These are phyloP conservation scores for Beris morrisii DNA, from an alignment of 2,888 invertebrate species.

Conservation along the genomic window DNA sequence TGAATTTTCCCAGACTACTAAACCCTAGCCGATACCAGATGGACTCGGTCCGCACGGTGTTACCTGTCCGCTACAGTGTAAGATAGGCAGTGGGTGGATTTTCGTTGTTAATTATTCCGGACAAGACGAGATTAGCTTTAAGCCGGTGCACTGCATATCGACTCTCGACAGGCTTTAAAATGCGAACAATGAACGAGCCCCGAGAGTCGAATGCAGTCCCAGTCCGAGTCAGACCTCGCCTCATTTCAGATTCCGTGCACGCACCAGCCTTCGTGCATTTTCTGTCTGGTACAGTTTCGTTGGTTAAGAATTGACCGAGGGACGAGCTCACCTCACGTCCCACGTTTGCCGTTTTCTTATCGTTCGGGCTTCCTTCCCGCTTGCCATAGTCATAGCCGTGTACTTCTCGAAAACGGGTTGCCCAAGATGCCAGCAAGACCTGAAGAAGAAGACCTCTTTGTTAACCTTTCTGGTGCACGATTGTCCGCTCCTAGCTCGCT, in stretches of 20 bases:
- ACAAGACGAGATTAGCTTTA: slow-evolving; percentile 18
- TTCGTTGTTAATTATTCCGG: slow-evolving; percentile 20
- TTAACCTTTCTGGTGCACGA: too few relatives aligned
- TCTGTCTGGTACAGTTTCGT: slow-evolving; percentile 18
- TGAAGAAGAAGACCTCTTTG: too few relatives aligned
- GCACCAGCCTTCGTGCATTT: slow-evolving; percentile 17
- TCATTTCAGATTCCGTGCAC: slow-evolving; percentile 29
- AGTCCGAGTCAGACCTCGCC: slow-evolving; percentile 26
- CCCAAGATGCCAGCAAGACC: too few relatives aligned
- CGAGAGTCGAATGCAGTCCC: not conserved
- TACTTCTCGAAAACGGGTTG: too few relatives aligned
- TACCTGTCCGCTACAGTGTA: slow-evolving; percentile 4
- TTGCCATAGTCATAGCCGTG: not conserved
- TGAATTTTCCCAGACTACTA: slow-evolving; percentile 23
- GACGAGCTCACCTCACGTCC: slow-evolving; percentile 16
- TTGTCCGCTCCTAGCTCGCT: too few relatives aligned
- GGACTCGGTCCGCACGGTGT: not conserved
- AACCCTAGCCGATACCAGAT: not conserved
- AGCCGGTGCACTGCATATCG: not conserved
- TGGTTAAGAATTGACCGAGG: slow-evolving; percentile 7
- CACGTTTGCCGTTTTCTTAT: not conserved
- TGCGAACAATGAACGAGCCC: too few relatives aligned
- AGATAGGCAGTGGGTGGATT: slow-evolving; percentile 20
- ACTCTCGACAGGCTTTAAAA: too few relatives aligned
- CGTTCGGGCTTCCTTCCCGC: slow-evolving; percentile 1